Base-by-base conservation (phyloP, 2,797 vertebrate genomes). In the Simalia tracyae region DNA sequence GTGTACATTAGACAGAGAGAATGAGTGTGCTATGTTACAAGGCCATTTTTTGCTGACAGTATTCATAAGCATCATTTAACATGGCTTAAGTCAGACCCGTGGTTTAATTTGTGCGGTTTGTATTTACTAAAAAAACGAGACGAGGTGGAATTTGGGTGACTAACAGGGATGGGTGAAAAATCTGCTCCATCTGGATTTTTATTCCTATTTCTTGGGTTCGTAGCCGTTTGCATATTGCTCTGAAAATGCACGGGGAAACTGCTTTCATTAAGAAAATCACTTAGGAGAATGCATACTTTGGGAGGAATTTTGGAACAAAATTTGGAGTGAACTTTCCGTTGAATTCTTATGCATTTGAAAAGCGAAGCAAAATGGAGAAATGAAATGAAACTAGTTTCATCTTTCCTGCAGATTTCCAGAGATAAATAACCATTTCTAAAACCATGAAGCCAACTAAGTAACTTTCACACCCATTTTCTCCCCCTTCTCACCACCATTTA, bases 41-140 rank as follows among this genome's bases (percentile, higher is more conserved):
- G 56, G 46, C 86, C 63, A 14, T 31, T 94, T 96, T 93, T 61
- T 87, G 92, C 90, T 93, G 76, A 72, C 0, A 1, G 19, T 24
- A 5, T 42, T 86, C 86, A 17, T 64, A 90, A 63, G 24, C 31
- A 42, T 64, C 15, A 11, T 15, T 72, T 46, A 17, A 46, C 54
- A n/a, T n/a, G 50, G 63, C 86, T 81, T 68, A 60, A 87, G 60
- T 76, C 17, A 61, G 42, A 61, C 4, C 86, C 11, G 1, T 46
- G 28, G 54, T 59, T 76, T 46, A 24, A 81, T 81, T 31, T 63
- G 4, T 31, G 24, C 0, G 42, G 24, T 36, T 86, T 68, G 6
- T 1, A 17, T 11, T 66, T 56, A 50, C 56, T 85, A 28, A n/a
- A 85, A 46, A 46, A 42, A 36, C 1, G 54, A 59, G 31, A 36